Conservation (phyloP, 2,113 vertebrate genomes). For the Syngnathus scovelli region DNA sequence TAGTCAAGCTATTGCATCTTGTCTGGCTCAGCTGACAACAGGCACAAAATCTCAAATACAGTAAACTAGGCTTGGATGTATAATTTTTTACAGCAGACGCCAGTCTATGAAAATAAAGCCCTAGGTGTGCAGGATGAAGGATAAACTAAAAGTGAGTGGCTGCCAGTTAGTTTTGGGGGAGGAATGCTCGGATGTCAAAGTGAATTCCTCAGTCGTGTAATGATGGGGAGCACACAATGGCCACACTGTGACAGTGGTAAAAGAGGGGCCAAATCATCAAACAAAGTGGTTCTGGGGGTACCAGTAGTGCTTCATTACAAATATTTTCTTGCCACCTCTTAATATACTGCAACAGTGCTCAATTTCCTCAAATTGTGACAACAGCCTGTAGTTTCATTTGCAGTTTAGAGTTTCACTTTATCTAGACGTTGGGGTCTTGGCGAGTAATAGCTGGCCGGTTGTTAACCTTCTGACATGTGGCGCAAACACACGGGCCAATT, state of each 20-base stretch:
- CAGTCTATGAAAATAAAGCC: not conserved
- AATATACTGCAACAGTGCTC: slow-evolving; percentile 16
- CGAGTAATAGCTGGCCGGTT: slow-evolving; percentile 50
- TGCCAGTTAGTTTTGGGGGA: slow-evolving; percentile 11
- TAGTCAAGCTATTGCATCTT: too few relatives aligned
- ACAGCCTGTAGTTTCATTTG: not conserved
- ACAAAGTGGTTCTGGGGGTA: slow-evolving; percentile 6
- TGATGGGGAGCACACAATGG: slow-evolving; percentile 48
- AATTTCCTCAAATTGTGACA: not conserved
- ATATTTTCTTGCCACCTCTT: slow-evolving; percentile 57
- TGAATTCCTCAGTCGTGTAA: slow-evolving; percentile 47
- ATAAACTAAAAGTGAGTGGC: slow-evolving; percentile 16
- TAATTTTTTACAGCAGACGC: too few relatives aligned
- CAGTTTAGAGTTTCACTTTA: slow-evolving; percentile 1
- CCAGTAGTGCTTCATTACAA: slow-evolving; percentile 44
- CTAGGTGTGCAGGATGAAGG: not conserved
- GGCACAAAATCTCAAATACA: too few relatives aligned
- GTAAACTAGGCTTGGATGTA: too few relatives aligned
- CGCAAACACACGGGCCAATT: slow-evolving; percentile 52
- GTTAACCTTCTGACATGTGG: slow-evolving; percentile 64
- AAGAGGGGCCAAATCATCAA: slow-evolving; percentile 14
- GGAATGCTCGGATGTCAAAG: slow-evolving; percentile 48
- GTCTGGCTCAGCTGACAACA: too few relatives aligned
- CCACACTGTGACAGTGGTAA: slow-evolving; percentile 50
- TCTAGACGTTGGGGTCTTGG: slow-evolving; percentile 5